These are phyloP conservation scores for Tauraco erythrolophus DNA, from an alignment of 2,113 vertebrate genomes.

Conservation along the genomic window DNA sequence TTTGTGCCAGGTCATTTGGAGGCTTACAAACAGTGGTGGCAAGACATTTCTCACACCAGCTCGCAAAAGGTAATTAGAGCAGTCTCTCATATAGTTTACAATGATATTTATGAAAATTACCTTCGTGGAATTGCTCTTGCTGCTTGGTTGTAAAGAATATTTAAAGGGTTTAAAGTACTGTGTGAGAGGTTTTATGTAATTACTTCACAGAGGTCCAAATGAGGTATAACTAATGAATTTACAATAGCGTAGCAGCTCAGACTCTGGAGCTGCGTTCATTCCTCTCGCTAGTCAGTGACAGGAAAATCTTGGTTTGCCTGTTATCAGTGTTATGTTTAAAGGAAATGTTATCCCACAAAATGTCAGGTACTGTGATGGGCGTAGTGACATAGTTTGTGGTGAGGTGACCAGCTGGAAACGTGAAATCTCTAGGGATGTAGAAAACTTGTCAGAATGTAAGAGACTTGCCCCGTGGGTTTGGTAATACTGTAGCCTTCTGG, in stretches of 20 bases:
- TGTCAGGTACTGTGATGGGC: not conserved
- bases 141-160: conserved; percentile 46
- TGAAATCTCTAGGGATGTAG: not conserved
- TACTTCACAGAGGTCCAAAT: conserved; percentile 51
- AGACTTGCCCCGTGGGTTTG: not conserved
- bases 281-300: not conserved
- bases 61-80: conserved; percentile 25
- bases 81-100: conserved; percentile 25
- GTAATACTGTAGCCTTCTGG: not conserved
- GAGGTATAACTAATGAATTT: conserved; percentile 57
- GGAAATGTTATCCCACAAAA: conserved; percentile 5
- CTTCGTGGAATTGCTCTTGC: conserved; percentile 35
- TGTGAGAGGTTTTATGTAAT: conserved; percentile 13
- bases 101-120: conserved; percentile 62
- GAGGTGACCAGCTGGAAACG: not conserved
- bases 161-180: conserved; percentile 24
- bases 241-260: not conserved
- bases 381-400: not conserved
- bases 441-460: not conserved
- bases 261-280: not conserved
- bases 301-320: not conserved
- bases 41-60: not conserved
- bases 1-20: conserved; percentile 45
- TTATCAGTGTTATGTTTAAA: conserved; percentile 8
- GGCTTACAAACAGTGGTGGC: not conserved